These are phyloP conservation scores for Notospermus geniculatus DNA, from an alignment of 1,140 invertebrate species.

Conservation along the genomic window DNA sequence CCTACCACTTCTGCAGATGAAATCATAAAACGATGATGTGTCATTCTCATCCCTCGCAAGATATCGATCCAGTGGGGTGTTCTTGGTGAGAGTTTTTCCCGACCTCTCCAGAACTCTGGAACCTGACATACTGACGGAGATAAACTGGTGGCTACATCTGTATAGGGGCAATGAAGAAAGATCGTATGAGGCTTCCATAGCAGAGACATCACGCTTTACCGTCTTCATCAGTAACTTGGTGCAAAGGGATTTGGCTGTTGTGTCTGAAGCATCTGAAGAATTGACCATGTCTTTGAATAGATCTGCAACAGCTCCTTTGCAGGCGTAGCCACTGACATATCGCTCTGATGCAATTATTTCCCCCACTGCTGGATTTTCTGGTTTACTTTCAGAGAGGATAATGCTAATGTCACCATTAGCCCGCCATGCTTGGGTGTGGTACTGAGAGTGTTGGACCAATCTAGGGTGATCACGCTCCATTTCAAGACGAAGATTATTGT, in stretches of 20 bases:
- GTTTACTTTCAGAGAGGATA: neutral
- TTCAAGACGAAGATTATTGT: neutral
- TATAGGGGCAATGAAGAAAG: neutral
- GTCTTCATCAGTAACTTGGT: neutral
- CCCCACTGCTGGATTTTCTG: neutral
- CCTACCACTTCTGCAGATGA: neutral
- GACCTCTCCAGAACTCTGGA: neutral
- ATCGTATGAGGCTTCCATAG: neutral
- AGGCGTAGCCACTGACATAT: constrained; percentile 5
- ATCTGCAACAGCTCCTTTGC: neutral
- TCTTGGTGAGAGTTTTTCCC: neutral
- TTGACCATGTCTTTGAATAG: constrained; percentile 2
- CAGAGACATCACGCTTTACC: neutral
- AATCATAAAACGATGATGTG: neutral
- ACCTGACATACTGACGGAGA: neutral
- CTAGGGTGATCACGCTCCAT: neutral
- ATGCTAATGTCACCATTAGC: constrained; percentile 1
- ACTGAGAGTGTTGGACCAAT: too few species aligned
- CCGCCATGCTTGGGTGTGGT: neutral
- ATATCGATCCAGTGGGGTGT: neutral
- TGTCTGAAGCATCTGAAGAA: neutral
- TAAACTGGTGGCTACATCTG: neutral
- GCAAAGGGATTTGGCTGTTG: neutral
- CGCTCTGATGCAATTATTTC: constrained; percentile 6
- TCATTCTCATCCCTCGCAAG: neutral